Base-by-base conservation (phyloP, 35 echinoderm and acorn worm species). In the Ptychodera flava region DNA sequence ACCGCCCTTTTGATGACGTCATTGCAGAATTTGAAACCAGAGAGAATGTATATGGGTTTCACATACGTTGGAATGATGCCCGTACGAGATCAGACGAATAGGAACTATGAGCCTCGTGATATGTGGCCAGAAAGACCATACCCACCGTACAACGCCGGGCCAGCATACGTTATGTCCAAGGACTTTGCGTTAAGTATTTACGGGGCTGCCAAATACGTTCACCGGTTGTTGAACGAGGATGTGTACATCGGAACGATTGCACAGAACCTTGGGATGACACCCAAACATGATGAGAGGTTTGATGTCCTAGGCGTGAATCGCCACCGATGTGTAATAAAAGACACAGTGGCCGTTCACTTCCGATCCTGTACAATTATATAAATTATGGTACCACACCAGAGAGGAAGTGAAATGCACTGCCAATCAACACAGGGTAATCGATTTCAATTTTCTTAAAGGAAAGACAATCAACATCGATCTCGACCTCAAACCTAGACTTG, bases 131-230 rank as follows among this genome's bases (percentile, higher is more conserved):
- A 82, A 1, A 31, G 81, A 12, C 37, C 33, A 0, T 94, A 91
- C 64, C 92, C 92, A 29, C 85, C 92, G 15, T 94, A 91, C 32
- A 78, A 81, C 38, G 83, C 81, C 1, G 92, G 92, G 1, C 32
- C 88, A 38, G 92, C 79, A 0, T 94, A 94, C 81, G 77, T 94
- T 30, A 35, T 94, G 89, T 94, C 92, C 0, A 84, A 29, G 33
- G 92, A 94, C 77, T 12, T 94, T 1, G 92, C 83, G 0, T 80
- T 77, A 76, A 77, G 52, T 6, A 29, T 88, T 33, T 91, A 88
- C 78, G 45, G 52, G 29, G 81, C 33, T 79, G 33, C 89, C 34
- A 78, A 88, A 33, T 35, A 77, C 16, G 90, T 81, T 37, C 85
- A 53, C n/a, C 83, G 37, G 78, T 91, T 85, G 77, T 81, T 30